Conservation (phyloP, 2,797 vertebrate species). For the Microhierax caerulescens region DNA sequence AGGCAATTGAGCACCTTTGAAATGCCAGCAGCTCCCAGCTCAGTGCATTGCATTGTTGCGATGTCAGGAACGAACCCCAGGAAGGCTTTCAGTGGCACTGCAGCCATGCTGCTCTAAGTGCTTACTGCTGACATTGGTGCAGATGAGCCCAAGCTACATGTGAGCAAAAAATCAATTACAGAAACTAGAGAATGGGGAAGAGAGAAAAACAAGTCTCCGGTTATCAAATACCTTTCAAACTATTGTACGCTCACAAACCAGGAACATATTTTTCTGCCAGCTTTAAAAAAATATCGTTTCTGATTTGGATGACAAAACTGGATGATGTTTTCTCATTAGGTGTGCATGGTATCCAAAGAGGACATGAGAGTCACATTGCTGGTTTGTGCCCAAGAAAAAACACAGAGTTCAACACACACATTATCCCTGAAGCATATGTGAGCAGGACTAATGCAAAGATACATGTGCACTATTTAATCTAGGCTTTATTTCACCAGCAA, state of each 20-base stretch:
- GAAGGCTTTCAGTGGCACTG: conserved; percentile 49
- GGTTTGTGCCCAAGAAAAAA: background rate
- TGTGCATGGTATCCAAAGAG: background rate
- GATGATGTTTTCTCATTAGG: background rate
- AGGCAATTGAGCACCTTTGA: conserved; percentile 14
- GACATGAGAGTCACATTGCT: background rate
- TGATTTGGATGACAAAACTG: background rate
- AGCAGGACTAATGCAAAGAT: background rate
- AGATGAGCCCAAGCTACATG: background rate
- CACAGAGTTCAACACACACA: background rate
- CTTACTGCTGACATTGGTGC: conserved; percentile 41
- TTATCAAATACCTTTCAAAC: background rate
- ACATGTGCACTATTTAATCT: background rate
- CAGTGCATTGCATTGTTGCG: background rate
- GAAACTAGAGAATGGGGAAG: background rate
- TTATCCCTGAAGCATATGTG: background rate
- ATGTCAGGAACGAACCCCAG: conserved; percentile 13
- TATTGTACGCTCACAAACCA: background rate
- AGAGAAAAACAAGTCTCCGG: background rate
- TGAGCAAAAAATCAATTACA: background rate
- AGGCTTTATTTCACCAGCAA: background rate
- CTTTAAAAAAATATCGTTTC: background rate
- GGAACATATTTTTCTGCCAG: background rate
- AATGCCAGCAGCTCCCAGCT: background rate
- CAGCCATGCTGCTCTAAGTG: conserved; percentile 51